Evolutionary conservation across 2,113 vertebrate species (phyloP).

Genomic region (Orthonyx spaldingii): DNA sequence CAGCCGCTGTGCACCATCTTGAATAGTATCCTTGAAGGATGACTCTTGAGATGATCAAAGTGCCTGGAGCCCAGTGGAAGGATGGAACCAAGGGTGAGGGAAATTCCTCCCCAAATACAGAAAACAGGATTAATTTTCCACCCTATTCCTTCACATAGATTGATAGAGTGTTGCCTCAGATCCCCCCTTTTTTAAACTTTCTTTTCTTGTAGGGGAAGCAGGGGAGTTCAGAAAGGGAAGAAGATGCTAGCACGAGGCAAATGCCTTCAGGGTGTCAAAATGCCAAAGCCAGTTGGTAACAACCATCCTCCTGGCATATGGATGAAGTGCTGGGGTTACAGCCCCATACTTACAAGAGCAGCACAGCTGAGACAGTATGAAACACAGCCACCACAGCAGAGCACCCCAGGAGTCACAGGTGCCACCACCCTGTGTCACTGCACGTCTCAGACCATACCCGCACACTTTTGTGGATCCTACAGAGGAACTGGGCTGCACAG

Average conservation of each 20-base stretch:
- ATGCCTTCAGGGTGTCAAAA: neutral
- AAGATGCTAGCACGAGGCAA: neutral
- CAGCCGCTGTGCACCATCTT: neutral
- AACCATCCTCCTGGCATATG: neutral
- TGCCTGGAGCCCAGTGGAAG: neutral
- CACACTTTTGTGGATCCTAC: neutral
- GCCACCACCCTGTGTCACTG: neutral
- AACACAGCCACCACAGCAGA: neutral
- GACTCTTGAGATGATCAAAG: neutral
- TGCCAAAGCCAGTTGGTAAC: neutral
- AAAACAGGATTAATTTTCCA: neutral
- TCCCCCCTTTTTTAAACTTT: neutral
- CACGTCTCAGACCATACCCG: neutral
- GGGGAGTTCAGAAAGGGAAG: neutral
- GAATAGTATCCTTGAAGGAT: neutral
- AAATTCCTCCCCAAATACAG: neutral
- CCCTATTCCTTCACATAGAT: neutral
- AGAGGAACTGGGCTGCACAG: neutral
- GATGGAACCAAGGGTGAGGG: neutral
- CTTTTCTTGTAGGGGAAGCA: neutral
- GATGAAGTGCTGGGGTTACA: neutral
- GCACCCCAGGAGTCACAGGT: accelerated
- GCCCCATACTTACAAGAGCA: neutral
- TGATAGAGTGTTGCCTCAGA: neutral
- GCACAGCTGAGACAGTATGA: neutral